Evolutionary conservation across 2,797 vertebrate species (phyloP), one percentile per base, ranked within the genome.

Genomic region (Valencia hispanica): DNA sequence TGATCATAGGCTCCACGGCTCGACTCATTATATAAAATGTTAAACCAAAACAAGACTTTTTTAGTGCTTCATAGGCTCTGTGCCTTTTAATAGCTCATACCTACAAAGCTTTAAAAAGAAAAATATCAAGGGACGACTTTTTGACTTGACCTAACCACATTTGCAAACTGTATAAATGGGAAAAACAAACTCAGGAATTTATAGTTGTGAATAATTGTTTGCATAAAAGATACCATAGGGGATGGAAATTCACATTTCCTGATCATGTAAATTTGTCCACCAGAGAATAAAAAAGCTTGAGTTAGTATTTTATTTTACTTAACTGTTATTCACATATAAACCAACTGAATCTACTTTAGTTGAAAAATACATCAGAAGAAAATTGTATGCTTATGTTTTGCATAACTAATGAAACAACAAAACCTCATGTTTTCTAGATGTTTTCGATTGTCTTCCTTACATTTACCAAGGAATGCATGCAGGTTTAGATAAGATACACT

Each of bases 401-500:
- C 32, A 15, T 9, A 48, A 30, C 18, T 1, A 39, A 41, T 77
- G 12, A 50, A 61, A 47, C 6, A 5, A 34, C 7, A 59, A 57
- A 69, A 76, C 30, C 68, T 17, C 5, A 36, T 27, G 41, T 12
- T 59, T 59, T 61, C 30, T 4, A 43, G 27, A 34, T 20, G 32
- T 27, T 3, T 72, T 22, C 61, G 18, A 57, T 27, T 27, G 4
- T 51, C 5, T 51, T 39, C 9, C 65, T 57, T 34, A 50, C 8
- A 70, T 34, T 20, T 57, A 68, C 32, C 22, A 55, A 63, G 25
- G 61, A 68, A 80, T 73, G 61, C 25, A 78, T 82, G 41, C 25
- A 72, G 68, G 51, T 82, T 47, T 66, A 48, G 39, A 55, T 65
- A 43, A 85, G 77, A 79, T 78, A 53, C 70, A 47, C 61, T 85